Base-by-base conservation (phyloP, 1,140 invertebrate genomes). In the Drosophila erecta region DNA sequence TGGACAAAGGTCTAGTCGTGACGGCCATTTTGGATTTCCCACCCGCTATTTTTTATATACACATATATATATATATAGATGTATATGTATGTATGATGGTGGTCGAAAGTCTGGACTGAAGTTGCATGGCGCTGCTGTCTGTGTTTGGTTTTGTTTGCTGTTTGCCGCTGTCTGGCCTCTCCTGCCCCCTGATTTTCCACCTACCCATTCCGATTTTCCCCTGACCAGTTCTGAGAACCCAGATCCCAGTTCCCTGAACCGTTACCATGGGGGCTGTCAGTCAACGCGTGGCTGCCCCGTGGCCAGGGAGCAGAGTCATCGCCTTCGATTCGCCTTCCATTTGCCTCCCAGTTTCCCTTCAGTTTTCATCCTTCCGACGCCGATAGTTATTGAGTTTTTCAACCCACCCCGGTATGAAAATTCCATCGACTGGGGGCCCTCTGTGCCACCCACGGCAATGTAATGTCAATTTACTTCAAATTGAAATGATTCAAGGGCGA, bases 401-500 rank as follows among this genome's bases (percentile, higher is more conserved):
- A 76, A 27, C 17, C 47, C 17, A 8, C 10, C 35, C 37, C 7
- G 3, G 14, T 8, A 30, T 30, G 30, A 40, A 77, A 77, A 70
- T 61, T 70, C 37, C 46, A 24, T 1, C 47, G 37, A 11, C 15
- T 22, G 14, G 47, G 51, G 58, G 49, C 15, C 38, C 33, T 11
- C 33, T 11, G 24, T 20, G 49, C 46, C 74, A 77, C 75, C 66
- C 67, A 59, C 76, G 76, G 80, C 80, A 84, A 79, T 83, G 80
- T 84, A 79, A 83, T 83, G 80, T 83, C 80, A 83, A 83, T 83
- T 83, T 83, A 81, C 76, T 79, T 83, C 73, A 83, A 83, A 83
- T 83, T 83, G 80, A 83, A 83, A 83, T 83, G 80, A 83, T 83
- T 84, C 80, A 83, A 83, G 80, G 80, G 80, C 79, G 76, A 84